phyloP scores from a whole-genome alignment of 2,797 vertebrate genomes.

The Amblyopsis hoosieri region DNA sequence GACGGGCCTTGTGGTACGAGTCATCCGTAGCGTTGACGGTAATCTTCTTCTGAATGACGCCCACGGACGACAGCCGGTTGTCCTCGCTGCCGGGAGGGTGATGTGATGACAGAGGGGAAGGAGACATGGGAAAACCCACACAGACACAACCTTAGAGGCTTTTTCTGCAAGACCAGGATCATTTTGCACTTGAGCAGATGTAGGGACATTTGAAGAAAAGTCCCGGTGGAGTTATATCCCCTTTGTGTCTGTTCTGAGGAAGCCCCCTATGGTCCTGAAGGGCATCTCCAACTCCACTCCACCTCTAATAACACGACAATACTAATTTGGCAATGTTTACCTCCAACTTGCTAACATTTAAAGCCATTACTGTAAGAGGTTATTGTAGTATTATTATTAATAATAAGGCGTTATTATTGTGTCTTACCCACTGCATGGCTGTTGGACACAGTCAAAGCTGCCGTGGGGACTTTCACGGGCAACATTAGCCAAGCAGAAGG shows the following conservation, averaged over 20 bases:
- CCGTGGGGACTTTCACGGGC: constrained; percentile 87
- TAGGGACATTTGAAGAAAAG: background rate
- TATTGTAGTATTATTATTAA: too few species aligned
- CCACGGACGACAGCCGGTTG: constrained; percentile 65
- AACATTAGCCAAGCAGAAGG: constrained; percentile 86
- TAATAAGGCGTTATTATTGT: too few species aligned
- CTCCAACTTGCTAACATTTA: background rate
- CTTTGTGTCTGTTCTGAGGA: too few species aligned
- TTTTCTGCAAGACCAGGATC: background rate
- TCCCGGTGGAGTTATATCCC: too few species aligned
- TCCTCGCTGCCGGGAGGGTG: constrained; percentile 41
- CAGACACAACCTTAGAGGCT: too few species aligned
- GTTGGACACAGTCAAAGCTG: constrained; percentile 90
- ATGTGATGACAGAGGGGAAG: background rate
- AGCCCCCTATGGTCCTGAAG: too few species aligned
- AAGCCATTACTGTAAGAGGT: background rate
- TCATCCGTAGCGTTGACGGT: constrained; percentile 92
- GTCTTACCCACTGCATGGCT: constrained; percentile 80
- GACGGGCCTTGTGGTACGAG: constrained; percentile 90
- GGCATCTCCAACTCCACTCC: too few species aligned
- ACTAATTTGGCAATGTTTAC: background rate
- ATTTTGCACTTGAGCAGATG: background rate
- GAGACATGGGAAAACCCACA: too few species aligned
- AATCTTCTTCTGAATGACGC: constrained; percentile 90
- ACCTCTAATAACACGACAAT: too few species aligned